A percentile compares a stretch with the other conserved stretches of the same genome.
Evolutionary conservation across 37 sponge, comb jelly and placozoan genomes (phyloP).

Genomic region (Agelas oroides): DNA sequence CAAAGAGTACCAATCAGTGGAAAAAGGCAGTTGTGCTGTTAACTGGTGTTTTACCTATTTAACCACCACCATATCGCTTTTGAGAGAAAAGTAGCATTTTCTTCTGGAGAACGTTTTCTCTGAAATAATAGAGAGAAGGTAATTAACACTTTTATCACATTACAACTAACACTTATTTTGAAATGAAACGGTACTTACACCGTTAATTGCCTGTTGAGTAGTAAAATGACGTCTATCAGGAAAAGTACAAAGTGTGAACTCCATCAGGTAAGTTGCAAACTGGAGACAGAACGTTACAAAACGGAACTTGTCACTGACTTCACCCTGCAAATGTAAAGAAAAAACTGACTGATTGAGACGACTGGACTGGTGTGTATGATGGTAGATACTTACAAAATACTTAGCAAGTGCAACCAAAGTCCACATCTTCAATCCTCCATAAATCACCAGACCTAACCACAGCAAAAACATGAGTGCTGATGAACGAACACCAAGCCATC

Average conservation of each 20-base stretch:
- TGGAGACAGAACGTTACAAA: slow-evolving; percentile 56
- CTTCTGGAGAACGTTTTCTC: slow-evolving; percentile 54
- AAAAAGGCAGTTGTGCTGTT: no score
- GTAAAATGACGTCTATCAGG: slow-evolving; percentile 8
- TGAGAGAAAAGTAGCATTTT: slow-evolving; percentile 70
- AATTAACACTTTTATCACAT: no score
- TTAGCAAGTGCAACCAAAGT: neutral
- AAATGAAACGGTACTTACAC: no score
- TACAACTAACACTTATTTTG: no score
- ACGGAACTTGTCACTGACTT: slow-evolving; percentile 46
- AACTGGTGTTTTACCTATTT: slow-evolving; percentile 30
- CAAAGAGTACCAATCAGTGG: no score
- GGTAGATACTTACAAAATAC: no score
- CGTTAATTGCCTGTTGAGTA: no score
- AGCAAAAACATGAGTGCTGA: slow-evolving; percentile 64
- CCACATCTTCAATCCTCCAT: slow-evolving; percentile 48
- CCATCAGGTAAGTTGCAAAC: slow-evolving; percentile 33
- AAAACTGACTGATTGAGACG: no score
- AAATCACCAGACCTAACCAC: slow-evolving; percentile 66
- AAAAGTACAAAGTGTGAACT: slow-evolving; percentile 69
- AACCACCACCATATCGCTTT: slow-evolving; percentile 85
- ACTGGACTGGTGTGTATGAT: no score
- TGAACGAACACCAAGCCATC: slow-evolving; percentile 52
- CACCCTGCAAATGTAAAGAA: slow-evolving; percentile 3
- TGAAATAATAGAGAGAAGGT: neutral